Evolutionary conservation across 2,113 vertebrate species (phyloP).

Genomic region (Lophura nycthemera): DNA sequence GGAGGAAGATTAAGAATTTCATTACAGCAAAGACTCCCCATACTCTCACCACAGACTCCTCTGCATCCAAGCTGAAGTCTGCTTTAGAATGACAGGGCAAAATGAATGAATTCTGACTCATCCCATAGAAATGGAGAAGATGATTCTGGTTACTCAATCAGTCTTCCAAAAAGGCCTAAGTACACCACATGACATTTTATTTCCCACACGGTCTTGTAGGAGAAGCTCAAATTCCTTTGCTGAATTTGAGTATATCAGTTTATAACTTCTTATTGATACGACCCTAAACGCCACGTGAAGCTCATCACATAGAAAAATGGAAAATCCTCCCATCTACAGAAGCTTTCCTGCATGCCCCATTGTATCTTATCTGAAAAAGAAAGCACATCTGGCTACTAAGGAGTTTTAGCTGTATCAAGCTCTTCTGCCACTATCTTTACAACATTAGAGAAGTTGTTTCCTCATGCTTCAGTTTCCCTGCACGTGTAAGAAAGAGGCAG

Average conservation of each 20-base stretch:
- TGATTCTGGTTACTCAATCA: not conserved
- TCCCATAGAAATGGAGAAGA: not conserved
- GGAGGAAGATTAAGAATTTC: not conserved
- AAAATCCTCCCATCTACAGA: not conserved
- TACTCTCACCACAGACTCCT: not conserved
- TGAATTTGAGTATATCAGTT: slow-evolving; percentile 1
- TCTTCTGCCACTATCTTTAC: not conserved
- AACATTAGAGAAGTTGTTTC: not conserved
- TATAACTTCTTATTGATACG: not conserved
- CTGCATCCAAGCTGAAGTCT: not conserved
- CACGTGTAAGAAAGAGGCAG: accelerated
- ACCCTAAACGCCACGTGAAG: slow-evolving; percentile 1
- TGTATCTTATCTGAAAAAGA: not conserved
- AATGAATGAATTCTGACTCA: slow-evolving; percentile 22
- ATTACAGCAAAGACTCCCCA: not conserved
- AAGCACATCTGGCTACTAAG: not conserved
- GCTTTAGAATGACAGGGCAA: not conserved
- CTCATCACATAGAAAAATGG: not conserved
- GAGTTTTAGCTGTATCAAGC: not conserved
- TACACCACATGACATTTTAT: not conserved
- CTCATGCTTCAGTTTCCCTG: not conserved
- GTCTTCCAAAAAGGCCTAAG: slow-evolving; percentile 17
- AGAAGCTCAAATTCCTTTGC: slow-evolving; percentile 31
- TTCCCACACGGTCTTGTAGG: slow-evolving; percentile 12
- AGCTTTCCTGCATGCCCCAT: not conserved